Conservation (phyloP, 2,113 vertebrate genomes). For the Tretioscincus oriximinensis region DNA sequence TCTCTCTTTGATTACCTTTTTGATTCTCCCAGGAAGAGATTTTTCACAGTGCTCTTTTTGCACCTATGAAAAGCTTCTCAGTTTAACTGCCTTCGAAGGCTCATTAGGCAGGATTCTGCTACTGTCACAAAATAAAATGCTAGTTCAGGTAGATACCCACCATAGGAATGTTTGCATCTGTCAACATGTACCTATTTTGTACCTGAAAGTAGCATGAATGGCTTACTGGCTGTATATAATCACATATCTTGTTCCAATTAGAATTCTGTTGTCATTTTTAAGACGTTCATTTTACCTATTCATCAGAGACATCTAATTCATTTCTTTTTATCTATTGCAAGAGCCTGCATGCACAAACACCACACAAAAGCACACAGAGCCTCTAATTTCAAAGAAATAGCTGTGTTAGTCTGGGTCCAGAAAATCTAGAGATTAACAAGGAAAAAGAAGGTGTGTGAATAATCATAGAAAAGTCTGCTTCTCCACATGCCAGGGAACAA, state of each 20-base stretch:
- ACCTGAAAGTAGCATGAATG: not conserved
- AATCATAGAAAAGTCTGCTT: no score
- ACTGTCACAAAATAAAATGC: not conserved
- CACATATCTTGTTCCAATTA: not conserved
- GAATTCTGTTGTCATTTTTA: not conserved
- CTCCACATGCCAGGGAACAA: no score
- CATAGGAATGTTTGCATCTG: not conserved
- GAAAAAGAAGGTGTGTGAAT: no score
- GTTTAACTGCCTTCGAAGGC: conserved; percentile 2
- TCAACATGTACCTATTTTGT: not conserved
- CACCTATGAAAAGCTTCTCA: conserved; percentile 19
- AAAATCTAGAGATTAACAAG: no score
- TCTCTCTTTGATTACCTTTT: conserved; percentile 54
- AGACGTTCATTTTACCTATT: not conserved
- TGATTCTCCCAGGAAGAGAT: conserved; percentile 15
- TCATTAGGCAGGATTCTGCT: not conserved
- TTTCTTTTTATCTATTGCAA: not conserved
- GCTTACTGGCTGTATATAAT: not conserved
- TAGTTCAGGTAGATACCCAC: not conserved
- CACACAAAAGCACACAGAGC: not conserved
- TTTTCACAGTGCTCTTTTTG: conserved; percentile 26
- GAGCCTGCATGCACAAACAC: not conserved
- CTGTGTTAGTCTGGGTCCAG: no score
- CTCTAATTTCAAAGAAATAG: no score
- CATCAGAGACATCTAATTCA: not conserved